Conservation (phyloP, 2,888 invertebrate genomes). For the Catocala fraxini region DNA sequence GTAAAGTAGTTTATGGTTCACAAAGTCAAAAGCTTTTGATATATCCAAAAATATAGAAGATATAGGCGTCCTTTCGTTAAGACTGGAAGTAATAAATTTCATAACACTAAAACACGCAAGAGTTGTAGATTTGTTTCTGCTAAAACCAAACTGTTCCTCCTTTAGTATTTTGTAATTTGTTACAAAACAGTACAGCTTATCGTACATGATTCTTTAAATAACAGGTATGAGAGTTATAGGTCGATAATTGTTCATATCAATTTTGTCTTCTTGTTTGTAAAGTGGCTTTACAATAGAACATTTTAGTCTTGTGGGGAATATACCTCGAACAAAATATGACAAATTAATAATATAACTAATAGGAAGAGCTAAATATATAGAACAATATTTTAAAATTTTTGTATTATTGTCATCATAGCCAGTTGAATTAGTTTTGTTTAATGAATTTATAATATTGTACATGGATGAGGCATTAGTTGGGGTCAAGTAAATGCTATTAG, state of each 20-base stretch:
- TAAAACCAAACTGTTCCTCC: slow-evolving; percentile 5
- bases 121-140: slow-evolving; percentile 7
- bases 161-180: background rate
- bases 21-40: no score
- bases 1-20: no score
- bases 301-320: background rate
- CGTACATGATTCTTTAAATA: slow-evolving; percentile 13
- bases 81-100: no score
- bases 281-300: background rate
- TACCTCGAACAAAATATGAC: background rate
- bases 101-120: no score
- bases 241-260: slow-evolving; percentile 5
- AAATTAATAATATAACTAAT: background rate
- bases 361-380: background rate
- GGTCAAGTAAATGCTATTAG: no score
- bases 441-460: slow-evolving; percentile 7
- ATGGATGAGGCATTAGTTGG: background rate
- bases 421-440: slow-evolving; percentile 8
- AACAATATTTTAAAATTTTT: slow-evolving; percentile 2
- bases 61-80: no score
- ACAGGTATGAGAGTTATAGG: slow-evolving; percentile 12
- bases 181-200: slow-evolving; percentile 9
- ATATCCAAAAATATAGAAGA: no score
- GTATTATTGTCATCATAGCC: slow-evolving; percentile 6
- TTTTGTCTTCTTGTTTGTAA: slow-evolving; percentile 6